Percentiles rank a stretch among this genome's conserved stretches.
Evolutionary conservation across 2,797 vertebrate species (phyloP).

Genomic region (Sebastes diaconus): DNA sequence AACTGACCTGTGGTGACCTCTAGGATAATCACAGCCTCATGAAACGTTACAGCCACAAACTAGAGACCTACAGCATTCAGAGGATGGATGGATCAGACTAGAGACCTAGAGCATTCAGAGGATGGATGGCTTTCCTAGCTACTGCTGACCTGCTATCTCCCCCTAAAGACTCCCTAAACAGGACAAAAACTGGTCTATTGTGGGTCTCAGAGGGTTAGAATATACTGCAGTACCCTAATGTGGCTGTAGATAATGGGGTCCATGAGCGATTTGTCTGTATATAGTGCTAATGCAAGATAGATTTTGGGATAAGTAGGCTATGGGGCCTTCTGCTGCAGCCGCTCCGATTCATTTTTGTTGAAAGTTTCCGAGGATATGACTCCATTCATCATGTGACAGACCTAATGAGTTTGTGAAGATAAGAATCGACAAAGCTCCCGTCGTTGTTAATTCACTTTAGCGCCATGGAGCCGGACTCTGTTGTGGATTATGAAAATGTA

Average conservation of each 20-base stretch:
- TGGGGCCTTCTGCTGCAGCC: not conserved
- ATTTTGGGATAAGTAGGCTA: conserved; percentile 13
- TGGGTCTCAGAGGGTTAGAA: no score
- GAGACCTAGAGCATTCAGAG: no score
- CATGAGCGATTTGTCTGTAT: not conserved
- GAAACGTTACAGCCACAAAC: no score
- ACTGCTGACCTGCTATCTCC: no score
- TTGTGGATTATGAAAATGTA: conserved; percentile 59
- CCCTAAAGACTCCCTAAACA: no score
- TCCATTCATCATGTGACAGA: conserved; percentile 41
- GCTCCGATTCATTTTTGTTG: conserved; percentile 15
- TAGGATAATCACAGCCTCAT: no score
- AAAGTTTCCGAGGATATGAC: conserved; percentile 8
- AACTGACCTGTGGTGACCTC: no score
- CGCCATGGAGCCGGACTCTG: conserved; percentile 44
- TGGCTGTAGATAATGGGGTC: not conserved
- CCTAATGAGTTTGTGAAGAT: conserved; percentile 53
- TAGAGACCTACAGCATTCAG: no score
- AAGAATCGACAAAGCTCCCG: conserved; percentile 53
- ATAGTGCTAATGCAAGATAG: not conserved
- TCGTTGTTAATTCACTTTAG: conserved; percentile 55
- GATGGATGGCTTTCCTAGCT: no score
- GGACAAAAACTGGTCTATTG: no score
- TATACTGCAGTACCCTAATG: no score
- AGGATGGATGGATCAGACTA: no score